Conservation (phyloP, 2,113 vertebrate genomes). For the Xyliphius kryptos region DNA sequence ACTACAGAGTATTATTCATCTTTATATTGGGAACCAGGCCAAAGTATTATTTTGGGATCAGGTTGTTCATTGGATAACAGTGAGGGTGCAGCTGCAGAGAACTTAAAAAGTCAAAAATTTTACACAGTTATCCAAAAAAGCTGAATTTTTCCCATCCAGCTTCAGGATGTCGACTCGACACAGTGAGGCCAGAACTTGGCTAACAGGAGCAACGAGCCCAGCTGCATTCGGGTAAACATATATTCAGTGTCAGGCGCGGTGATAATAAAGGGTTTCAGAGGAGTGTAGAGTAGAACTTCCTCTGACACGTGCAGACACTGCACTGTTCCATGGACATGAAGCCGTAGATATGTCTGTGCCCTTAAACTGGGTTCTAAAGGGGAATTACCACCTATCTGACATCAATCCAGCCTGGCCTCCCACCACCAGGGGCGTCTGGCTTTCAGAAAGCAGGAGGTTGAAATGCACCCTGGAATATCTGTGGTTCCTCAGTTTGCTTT, state of each 20-base stretch:
- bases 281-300: neutral
- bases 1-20: too few relatives aligned
- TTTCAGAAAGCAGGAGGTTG: conserved; percentile 29
- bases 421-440: conserved; percentile 35
- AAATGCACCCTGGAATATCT: conserved; percentile 29
- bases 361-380: conserved; percentile 14
- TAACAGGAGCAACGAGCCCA: neutral
- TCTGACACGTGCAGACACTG: neutral
- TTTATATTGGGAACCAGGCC: too few relatives aligned
- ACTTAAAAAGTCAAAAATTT: neutral
- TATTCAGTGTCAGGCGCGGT: conserved; percentile 12
- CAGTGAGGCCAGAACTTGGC: neutral
- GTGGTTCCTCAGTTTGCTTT: conserved; percentile 44
- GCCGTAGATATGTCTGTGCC: conserved; percentile 25
- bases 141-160: neutral
- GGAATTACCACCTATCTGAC: conserved; percentile 34
- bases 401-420: conserved; percentile 34
- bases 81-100: too few relatives aligned
- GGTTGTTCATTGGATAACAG: too few relatives aligned
- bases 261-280: conserved; percentile 8
- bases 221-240: conserved; percentile 1
- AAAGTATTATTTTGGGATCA: too few relatives aligned
- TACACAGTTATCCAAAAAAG: neutral
- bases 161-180: too few relatives aligned
- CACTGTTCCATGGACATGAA: conserved; percentile 27